Base-by-base conservation (phyloP, 2,113 vertebrate species). In the Leptobrachium ailaonicum region DNA sequence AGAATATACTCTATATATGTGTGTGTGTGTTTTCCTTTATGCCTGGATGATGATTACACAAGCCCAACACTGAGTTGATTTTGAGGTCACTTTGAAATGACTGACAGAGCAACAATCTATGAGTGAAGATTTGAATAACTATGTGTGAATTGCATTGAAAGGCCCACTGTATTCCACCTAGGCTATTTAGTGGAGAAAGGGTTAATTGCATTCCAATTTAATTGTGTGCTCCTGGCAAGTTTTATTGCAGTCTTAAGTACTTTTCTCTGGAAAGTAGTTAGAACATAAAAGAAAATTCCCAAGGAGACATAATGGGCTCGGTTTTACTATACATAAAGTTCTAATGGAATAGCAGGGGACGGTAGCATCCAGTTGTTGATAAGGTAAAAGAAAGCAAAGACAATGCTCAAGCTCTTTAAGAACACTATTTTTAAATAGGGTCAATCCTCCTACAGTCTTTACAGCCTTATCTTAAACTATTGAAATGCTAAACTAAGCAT, bases 221-320 rank as follows among this genome's bases (percentile, higher is more conserved):
- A 75, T 69, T 69, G 71, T 69, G 42, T 41, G 6, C 72, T 81
- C 43, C 64, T 60, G 66, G 53, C 47, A 40, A 54, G 10, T 54
- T 74, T 81, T 72, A 73, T 80, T 73, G 70, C 70, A 73, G 66
- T 80, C 64, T 74, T 81, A 81, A 75, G 72, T 72, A 75, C 79
- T 69, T 54, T 62, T 69, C 63, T 68, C 40, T 75, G 71, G 62
- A 70, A 79, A 79, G 40, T 54, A 72, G 77, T 71, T 73, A 74
- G 64, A 75, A 74, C 53, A 75, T 74, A 81, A 81, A 80, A 72
- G 66, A 66, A 75, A 66, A 81, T 69, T 81, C 72, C 66, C 64
- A 75, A 75, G 54, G 72, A 81, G 66, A 69, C 71, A 81, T 75
- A 81, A 81, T 75, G 75, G 79, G 71, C 66, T 74, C 54, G 75